A percentile compares a stretch with the other conserved stretches of the same genome.
Evolutionary conservation across 2,888 invertebrate species (phyloP).

Genomic region (Chironomus tentans): DNA sequence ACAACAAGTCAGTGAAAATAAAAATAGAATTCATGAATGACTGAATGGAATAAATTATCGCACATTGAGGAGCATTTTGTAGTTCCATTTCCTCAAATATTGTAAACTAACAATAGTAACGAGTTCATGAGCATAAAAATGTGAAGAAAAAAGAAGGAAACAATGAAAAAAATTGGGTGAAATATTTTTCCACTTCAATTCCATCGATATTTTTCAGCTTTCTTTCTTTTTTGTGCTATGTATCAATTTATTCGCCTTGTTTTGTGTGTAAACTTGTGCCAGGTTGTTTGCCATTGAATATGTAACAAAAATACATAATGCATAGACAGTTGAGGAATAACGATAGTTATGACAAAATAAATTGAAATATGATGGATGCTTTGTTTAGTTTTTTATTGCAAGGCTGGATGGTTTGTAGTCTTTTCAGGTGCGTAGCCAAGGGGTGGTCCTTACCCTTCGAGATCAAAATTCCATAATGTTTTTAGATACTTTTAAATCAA

Average conservation of each 20-base stretch:
- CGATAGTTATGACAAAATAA: too few relatives aligned
- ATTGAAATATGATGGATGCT: too few relatives aligned
- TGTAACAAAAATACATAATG: not conserved
- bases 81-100: not conserved
- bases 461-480: too few relatives aligned
- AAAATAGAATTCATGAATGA: not conserved
- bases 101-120: not conserved
- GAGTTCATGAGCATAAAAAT: not conserved
- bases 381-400: too few relatives aligned
- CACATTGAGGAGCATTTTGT: not conserved
- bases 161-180: not conserved
- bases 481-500: too few relatives aligned
- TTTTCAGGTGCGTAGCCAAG: too few relatives aligned
- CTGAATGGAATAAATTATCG: not conserved
- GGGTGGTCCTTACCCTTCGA: too few relatives aligned
- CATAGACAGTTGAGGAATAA: not conserved
- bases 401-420: too few relatives aligned
- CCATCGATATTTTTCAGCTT: not conserved
- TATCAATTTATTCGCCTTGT: not conserved
- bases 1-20: not conserved
- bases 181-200: not conserved
- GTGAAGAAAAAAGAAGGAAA: too few relatives aligned
- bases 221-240: not conserved
- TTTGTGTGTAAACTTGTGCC: conserved; percentile 16
- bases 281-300: not conserved